Evolutionary conservation across 2,113 vertebrate genomes (phyloP).

Genomic region (Rhinopomastus cyanomelas): DNA sequence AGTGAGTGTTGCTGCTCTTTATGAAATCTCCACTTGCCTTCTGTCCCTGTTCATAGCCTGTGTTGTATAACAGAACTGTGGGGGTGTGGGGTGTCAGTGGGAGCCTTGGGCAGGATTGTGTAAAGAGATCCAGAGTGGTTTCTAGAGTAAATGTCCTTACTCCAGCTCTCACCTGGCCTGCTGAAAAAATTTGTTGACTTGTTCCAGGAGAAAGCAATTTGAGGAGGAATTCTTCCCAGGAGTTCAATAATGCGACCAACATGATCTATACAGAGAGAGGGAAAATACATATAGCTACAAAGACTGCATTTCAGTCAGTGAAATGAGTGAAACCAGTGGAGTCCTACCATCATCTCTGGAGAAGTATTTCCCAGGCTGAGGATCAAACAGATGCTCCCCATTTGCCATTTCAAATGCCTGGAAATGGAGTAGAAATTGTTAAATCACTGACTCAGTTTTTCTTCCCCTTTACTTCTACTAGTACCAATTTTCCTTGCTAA

Average conservation of each 20-base stretch:
- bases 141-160: neutral
- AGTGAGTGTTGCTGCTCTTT: neutral
- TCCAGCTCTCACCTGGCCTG: slow-evolving; percentile 73
- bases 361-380: slow-evolving; percentile 77
- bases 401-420: slow-evolving; percentile 88
- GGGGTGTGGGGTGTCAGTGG: neutral
- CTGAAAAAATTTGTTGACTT: slow-evolving; percentile 81
- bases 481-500: neutral
- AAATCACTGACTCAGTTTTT: neutral
- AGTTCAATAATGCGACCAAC: slow-evolving; percentile 84
- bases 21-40: neutral
- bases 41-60: neutral
- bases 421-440: neutral
- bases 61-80: neutral
- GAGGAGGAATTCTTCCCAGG: slow-evolving; percentile 82
- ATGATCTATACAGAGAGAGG: slow-evolving; percentile 74
- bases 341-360: slow-evolving; percentile 84
- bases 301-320: neutral
- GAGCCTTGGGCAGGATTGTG: neutral
- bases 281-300: neutral
- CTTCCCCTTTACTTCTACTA: neutral
- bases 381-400: slow-evolving; percentile 82
- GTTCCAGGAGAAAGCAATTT: slow-evolving; percentile 78
- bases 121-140: neutral
- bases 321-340: neutral